These are phyloP conservation scores for Drosophila punjabiensis DNA, from an alignment of 1,140 invertebrate genomes.

Conservation along the genomic window DNA sequence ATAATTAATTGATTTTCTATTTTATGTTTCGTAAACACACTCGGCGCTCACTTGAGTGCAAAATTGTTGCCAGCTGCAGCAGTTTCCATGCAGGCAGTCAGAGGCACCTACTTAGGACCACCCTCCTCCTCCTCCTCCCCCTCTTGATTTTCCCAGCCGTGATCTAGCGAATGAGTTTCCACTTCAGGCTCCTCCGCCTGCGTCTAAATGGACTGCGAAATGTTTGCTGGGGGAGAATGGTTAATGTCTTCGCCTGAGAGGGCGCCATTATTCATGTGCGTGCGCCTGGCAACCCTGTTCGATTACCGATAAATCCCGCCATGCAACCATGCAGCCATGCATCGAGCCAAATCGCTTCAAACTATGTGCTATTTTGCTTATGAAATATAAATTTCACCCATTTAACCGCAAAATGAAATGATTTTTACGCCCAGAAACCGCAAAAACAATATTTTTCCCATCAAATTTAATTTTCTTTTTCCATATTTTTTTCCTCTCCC, in stretches of 20 bases:
- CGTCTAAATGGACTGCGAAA: conserved; percentile 64
- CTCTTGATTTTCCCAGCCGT: not conserved
- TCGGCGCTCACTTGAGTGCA: conserved; percentile 58
- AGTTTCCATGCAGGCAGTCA: conserved; percentile 20
- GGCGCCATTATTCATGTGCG: conserved; percentile 42
- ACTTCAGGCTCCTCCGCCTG: conserved; percentile 35
- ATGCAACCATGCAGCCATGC: conserved; percentile 17
- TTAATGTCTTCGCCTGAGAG: conserved; percentile 21
- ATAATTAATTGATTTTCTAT: conserved; percentile 74
- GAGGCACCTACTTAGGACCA: not conserved
- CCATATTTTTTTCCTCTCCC: not conserved
- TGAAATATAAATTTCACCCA: conserved; percentile 46
- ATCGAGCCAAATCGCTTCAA: conserved; percentile 9
- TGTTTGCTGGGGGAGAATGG: conserved; percentile 28
- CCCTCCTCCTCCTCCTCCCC: no score
- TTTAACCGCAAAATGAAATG: conserved; percentile 66
- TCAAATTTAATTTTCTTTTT: conserved; percentile 43
- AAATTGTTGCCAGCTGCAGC: conserved; percentile 66
- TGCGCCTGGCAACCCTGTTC: conserved; percentile 35
- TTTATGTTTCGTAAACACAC: conserved; percentile 45
- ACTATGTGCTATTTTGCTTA: conserved; percentile 20
- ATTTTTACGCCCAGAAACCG: conserved; percentile 52
- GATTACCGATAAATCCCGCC: conserved; percentile 35
- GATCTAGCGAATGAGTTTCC: conserved; percentile 6
- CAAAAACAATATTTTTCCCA: conserved; percentile 72